Evolutionary conservation across 1,140 invertebrate species (phyloP).

Genomic region (Scaptomyza montana): DNA sequence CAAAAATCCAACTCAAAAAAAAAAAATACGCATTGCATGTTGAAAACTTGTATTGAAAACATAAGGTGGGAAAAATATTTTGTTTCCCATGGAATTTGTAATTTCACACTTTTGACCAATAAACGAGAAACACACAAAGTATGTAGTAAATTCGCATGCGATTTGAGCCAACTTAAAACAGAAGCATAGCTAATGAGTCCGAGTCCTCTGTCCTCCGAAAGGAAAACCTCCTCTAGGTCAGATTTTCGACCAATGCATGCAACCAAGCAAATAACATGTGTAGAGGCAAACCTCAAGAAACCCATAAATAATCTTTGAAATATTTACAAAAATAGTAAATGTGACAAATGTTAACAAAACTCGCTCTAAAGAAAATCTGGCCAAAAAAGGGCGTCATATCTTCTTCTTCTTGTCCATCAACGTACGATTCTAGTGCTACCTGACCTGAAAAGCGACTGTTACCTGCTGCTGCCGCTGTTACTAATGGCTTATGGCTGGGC

Average conservation of each 20-base stretch:
- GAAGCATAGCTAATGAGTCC: conserved; percentile 63
- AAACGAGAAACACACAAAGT: conserved; percentile 45
- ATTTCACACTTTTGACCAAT: conserved; percentile 62
- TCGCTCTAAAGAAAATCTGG: background rate
- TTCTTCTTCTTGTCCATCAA: too few species aligned
- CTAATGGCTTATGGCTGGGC: conserved; percentile 48
- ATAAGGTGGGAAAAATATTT: conserved; percentile 66
- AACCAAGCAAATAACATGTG: conserved; percentile 26
- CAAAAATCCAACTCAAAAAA: conserved; percentile 15
- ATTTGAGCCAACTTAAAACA: conserved; percentile 64
- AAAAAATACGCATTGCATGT: background rate
- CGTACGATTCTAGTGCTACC: conserved; percentile 28
- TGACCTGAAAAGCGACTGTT: conserved; percentile 1
- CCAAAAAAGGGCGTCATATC: background rate
- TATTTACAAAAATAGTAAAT: conserved; percentile 64
- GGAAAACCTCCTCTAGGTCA: background rate
- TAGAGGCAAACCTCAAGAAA: conserved; percentile 55
- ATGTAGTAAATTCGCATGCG: conserved; percentile 51
- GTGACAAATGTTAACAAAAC: conserved; percentile 68
- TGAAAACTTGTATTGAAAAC: conserved; percentile 28
- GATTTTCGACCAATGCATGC: background rate
- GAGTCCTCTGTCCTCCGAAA: background rate
- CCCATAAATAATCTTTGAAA: conserved; percentile 63
- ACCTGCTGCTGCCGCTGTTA: conserved; percentile 42
- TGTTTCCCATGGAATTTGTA: conserved; percentile 54